Evolutionary conservation across 1,140 invertebrate species (phyloP), one percentile per base, ranked within the genome.

Genomic region (Drosophila pruinosa): DNA sequence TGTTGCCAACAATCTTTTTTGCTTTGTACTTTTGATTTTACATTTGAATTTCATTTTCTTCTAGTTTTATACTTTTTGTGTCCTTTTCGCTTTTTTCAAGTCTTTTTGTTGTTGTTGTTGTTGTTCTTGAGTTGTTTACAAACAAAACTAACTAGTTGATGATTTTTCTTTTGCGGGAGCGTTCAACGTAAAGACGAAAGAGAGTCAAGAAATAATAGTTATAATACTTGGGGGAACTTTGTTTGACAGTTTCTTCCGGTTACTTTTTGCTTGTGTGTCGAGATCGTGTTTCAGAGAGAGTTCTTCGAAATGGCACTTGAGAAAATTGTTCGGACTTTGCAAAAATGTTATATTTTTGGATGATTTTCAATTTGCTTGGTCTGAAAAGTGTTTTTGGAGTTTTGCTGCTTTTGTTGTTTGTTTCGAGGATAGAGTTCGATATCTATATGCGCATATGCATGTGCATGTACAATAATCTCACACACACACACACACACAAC

Each of bases 1-100:
- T 86, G 82, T 86, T 88, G 82, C 81, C 81, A 86, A 86, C 81
- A 88, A 86, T 86, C 81, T 86, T 85, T 82, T 80, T 63, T 88
- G 70, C 77, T 86, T 86, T 86, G 81, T 86, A 86, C 81, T 86
- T 86, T 86, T 86, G 81, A 86, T 86, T 86, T 85, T 80, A 72
- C 75, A 71, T 83, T 83, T 82, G 71, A 83, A 83, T 83, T 79
- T 83, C 53, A 72, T 85, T 72, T 76, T 45, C 47, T 17, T 50
- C 12, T 50, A 54, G 38, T 61, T 68, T 52, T 19, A 19, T 58
- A 19, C 10, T 52, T 73, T 50, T 28, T 58, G 53, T 64, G n/a
- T n/a, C n/a, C 47, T 74, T 53, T 81, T 34, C 24, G 52, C 63
- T 43, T 34, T 57, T 41, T 58, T 52, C n/a, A n/a, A 26, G 12